Evolutionary conservation across 1,140 invertebrate species (phyloP), one percentile per base, ranked within the genome.

Genomic region (Drosophila rufa): DNA sequence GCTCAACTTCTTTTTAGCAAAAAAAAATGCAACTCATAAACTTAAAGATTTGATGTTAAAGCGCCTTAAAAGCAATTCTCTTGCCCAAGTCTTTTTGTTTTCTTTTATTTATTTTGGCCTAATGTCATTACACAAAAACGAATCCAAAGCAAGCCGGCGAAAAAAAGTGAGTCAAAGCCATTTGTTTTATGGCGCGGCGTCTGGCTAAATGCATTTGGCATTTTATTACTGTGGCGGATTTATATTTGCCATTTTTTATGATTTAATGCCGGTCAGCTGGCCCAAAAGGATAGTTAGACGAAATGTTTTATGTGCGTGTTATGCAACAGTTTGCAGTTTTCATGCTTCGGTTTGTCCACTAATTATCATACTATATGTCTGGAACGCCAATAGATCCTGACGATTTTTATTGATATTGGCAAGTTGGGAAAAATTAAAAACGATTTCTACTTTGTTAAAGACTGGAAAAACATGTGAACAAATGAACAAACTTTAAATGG

Each of bases 11-110:
- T 38, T 4, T 15, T n/a, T n/a, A n/a, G n/a, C n/a, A n/a, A 30
- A 55, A 43, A 46, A 47, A 80, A 75, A 40, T 79, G 82, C 82
- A 85, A 75, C 82, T 85, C 82, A 82, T 86, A 86, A 86, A 86
- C 50, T 82, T 64, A 22, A 30, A 46, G 78, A 81, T 81, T 80
- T 70, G 57, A 75, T 55, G 64, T 46, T 69, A 69, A 53, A 51
- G 58, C 57, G 65, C 65, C 56, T 71, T 45, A 67, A 78, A 65
- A 61, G 59, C 64, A 36, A 65, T 71, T 69, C 38, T 61, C 50
- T 46, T 55, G 74, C 45, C 19, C 17, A 55, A 64, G 62, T 22
- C 64, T 56, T n/a, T 42, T 53, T 33, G 19, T 30, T 38, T 55
- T 40, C 51, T 19, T 65, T 75, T 64, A 67, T 82, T 87, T 80